These are phyloP conservation scores for Isaurus tuberculatus DNA, from an alignment of 92 coral and sea anemone species.

Conservation along the genomic window DNA sequence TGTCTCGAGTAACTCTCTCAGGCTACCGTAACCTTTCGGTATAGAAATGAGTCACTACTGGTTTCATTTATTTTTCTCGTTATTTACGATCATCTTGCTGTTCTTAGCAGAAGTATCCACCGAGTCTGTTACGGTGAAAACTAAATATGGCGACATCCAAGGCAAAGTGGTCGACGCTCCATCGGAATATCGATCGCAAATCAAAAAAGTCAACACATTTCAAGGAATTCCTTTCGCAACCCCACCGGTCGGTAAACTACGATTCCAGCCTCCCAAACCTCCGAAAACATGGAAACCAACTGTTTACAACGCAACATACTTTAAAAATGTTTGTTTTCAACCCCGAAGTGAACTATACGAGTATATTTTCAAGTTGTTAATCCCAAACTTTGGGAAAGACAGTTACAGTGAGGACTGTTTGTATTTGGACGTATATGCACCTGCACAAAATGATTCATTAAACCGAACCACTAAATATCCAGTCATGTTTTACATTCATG, in stretches of 20 bases:
- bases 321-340: neutral
- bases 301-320: constrained; percentile 13
- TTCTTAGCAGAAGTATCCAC: too few species aligned
- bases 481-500: constrained; percentile 28
- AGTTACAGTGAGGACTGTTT: neutral
- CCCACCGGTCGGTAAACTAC: constrained; percentile 3
- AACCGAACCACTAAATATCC: neutral
- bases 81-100: too few species aligned
- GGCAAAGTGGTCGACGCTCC: too few species aligned
- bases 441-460: neutral
- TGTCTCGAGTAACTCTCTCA: too few species aligned
- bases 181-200: too few species aligned
- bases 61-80: too few species aligned
- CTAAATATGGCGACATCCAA: too few species aligned
- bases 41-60: too few species aligned
- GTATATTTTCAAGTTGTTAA: neutral
- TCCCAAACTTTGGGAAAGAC: neutral
- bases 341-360: too few species aligned
- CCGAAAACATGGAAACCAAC: neutral
- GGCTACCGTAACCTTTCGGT: too few species aligned
- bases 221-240: constrained; percentile 8
- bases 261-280: constrained; percentile 17
- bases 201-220: neutral
- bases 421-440: constrained; percentile 10
- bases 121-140: too few species aligned